Evolutionary conservation across 2,888 invertebrate genomes (phyloP), one percentile per base, ranked within the genome.

Genomic region (Alitta virens): DNA sequence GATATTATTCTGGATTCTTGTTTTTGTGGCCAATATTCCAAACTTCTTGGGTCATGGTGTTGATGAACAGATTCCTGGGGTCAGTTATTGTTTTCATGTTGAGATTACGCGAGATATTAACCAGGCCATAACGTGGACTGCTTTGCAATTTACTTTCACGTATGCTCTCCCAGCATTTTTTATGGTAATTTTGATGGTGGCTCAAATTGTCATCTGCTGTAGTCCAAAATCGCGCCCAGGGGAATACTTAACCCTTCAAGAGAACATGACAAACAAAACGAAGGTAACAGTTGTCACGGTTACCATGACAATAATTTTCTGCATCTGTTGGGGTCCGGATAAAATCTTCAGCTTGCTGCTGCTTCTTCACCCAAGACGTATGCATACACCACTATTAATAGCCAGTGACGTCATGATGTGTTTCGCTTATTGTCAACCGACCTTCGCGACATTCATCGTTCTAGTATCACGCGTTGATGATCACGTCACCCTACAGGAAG

Each of bases 311-410:
- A 18, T 40, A 18, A 42, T 38, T 1, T 59, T 59, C 59, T 51
- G 51, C 7, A 16, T 59, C 40, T 59, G 59, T 40, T 59, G 59
- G 59, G 42, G 51, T n/a, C 59, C 59, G 2, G 59, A 59, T 25
- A 59, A 59, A 51, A 59, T 59, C 38, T 52, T 59, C 25, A 24
- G 38, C 7, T 25, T 59, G 18, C 23, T 38, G 23, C 40, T 59
- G 3, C 24, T 52, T 14, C 53, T 59, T 1, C 12, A 25, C 21
- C 51, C 52, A 38, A 27, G 59, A 18, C 23, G 18, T 9, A 52
- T 59, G 53, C 51, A 38, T 21, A 33, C 18, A 7, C 51, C 51
- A 3, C 21, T 24, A n/a, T 33, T 59, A 24, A 59, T 59, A 14
- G 52, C 53, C 1, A 52, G 52, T 25, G 59, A 59, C 18, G 40